A percentile compares a stretch with the other conserved stretches of the same genome.
Evolutionary conservation across 2,113 vertebrate genomes (phyloP).

Genomic region (Etheostoma spectabile): DNA sequence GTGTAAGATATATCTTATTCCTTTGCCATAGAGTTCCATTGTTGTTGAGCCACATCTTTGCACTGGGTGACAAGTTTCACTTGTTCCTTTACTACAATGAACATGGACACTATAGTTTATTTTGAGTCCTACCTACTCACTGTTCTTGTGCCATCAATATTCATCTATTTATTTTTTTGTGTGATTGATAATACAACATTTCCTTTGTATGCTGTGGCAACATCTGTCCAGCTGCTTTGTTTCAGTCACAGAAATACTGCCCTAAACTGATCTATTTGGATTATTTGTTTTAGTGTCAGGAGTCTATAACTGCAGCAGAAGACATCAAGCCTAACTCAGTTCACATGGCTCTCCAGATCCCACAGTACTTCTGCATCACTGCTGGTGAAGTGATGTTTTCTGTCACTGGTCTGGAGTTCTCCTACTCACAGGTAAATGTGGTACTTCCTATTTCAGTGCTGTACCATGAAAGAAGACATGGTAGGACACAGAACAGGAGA

Average conservation of each 20-base stretch:
- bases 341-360: conserved; percentile 94
- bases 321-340: conserved; percentile 89
- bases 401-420: conserved; percentile 95
- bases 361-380: conserved; percentile 96
- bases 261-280: background rate
- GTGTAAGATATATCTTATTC: background rate
- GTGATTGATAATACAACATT: background rate
- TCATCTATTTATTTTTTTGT: background rate
- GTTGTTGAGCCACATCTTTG: background rate
- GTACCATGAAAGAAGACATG: background rate
- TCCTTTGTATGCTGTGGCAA: background rate
- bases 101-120: no score
- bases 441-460: background rate
- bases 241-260: background rate
- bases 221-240: background rate
- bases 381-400: conserved; percentile 95
- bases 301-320: conserved; percentile 56
- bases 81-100: background rate
- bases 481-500: background rate
- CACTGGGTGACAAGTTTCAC: background rate
- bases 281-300: conserved; percentile 70
- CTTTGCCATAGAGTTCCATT: background rate
- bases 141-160: background rate
- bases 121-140: no score
- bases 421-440: conserved; percentile 92